These are phyloP conservation scores for Sebastes oblongus DNA, from an alignment of 2,797 vertebrate species.

Conservation along the genomic window DNA sequence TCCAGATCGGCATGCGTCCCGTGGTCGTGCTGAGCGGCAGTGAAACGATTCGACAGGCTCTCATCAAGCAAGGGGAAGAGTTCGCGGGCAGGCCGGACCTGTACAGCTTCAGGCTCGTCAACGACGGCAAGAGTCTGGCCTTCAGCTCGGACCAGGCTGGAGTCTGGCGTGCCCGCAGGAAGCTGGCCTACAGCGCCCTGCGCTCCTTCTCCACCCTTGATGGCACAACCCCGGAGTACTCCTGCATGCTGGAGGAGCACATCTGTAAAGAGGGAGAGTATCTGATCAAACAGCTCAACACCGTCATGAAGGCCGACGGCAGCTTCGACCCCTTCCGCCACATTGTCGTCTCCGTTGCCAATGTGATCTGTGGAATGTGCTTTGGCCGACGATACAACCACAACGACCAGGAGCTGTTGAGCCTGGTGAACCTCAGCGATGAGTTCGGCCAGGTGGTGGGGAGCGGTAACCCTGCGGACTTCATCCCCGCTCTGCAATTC, in stretches of 20 bases:
- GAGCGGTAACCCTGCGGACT: conserved; percentile 86
- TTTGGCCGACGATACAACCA: conserved; percentile 90
- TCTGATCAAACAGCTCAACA: conserved; percentile 80
- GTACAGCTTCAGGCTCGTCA: conserved; percentile 75
- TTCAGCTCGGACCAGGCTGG: conserved; percentile 87
- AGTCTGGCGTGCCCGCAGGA: conserved; percentile 86
- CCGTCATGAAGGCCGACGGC: conserved; percentile 78
- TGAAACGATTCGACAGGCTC: conserved; percentile 87
- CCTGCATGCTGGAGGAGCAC: conserved; percentile 90
- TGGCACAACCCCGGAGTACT: conserved; percentile 75
- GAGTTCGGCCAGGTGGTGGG: conserved; percentile 84
- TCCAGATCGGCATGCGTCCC: conserved; percentile 87
- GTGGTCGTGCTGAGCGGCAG: conserved; percentile 89
- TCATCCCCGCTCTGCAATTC: conserved; percentile 88
- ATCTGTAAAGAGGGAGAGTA: conserved; percentile 83
- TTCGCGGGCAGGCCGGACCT: conserved; percentile 90
- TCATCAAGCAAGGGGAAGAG: conserved; percentile 89
- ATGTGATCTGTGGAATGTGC: conserved; percentile 92
- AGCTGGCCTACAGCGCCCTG: conserved; percentile 87
- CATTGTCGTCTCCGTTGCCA: conserved; percentile 89
- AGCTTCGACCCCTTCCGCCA: conserved; percentile 84
- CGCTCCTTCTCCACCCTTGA: conserved; percentile 84
- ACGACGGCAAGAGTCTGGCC: conserved; percentile 83
- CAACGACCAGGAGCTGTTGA: conserved; percentile 84
- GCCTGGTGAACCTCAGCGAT: conserved; percentile 80